Evolutionary conservation across 2,888 invertebrate genomes (phyloP).

Genomic region (Chelonus formosanus): DNA sequence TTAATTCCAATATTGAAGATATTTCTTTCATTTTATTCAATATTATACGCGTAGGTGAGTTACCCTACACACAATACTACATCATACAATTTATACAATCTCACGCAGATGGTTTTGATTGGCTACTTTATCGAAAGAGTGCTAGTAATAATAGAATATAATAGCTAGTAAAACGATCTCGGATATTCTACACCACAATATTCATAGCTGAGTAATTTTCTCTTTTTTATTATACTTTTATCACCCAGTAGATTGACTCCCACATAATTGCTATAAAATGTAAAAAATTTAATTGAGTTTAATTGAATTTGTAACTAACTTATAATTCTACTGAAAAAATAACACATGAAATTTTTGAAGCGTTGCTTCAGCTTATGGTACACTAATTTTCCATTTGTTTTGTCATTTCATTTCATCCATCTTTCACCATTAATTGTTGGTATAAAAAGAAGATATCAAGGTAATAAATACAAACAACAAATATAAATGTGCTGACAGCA

Average conservation of each 20-base stretch:
- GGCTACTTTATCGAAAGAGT: constrained; percentile 37
- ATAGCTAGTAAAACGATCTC: constrained; percentile 28
- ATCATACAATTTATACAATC: constrained; percentile 38
- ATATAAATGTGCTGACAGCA: too few species aligned
- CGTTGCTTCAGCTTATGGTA: background rate
- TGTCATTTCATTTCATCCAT: background rate
- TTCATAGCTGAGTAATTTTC: constrained; percentile 10
- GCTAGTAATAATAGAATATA: constrained; percentile 41
- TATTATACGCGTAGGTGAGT: background rate
- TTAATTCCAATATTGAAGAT: background rate
- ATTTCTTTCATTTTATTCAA: background rate
- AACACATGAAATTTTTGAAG: background rate
- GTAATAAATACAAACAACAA: too few species aligned
- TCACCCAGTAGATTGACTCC: constrained; percentile 14
- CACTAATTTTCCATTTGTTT: background rate
- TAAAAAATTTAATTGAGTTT: constrained; percentile 7
- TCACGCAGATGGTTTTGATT: constrained; percentile 39
- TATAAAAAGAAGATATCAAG: background rate
- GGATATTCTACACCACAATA: constrained; percentile 30
- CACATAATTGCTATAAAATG: constrained; percentile 10
- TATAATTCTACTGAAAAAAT: background rate
- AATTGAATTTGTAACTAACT: constrained; percentile 9
- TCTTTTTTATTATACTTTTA: constrained; percentile 30
- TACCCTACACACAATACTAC: constrained; percentile 16
- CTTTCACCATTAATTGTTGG: background rate